These are phyloP conservation scores for Lydus trimaculatus DNA, from an alignment of 2,888 invertebrate species.

Conservation along the genomic window DNA sequence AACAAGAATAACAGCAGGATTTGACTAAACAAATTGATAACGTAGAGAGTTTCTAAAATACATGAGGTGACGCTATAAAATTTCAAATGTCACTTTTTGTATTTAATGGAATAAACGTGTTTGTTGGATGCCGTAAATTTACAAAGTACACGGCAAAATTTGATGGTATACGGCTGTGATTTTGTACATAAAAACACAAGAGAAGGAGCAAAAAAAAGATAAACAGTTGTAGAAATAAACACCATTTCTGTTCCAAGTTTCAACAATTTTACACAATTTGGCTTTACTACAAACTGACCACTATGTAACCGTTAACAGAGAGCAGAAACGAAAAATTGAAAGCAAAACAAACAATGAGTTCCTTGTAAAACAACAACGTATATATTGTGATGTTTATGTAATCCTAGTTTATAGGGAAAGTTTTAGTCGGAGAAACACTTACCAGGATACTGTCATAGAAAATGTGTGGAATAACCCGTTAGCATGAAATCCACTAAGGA, in stretches of 20 bases:
- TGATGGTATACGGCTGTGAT: not conserved
- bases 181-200: not conserved
- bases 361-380: not conserved
- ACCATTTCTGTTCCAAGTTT: not conserved
- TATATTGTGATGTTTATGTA: not conserved
- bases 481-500: not conserved
- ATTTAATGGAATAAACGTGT: constrained; percentile 17
- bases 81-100: constrained; percentile 6
- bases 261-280: constrained; percentile 2
- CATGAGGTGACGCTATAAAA: not conserved
- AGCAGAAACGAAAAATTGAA: not conserved
- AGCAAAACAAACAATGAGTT: not conserved
- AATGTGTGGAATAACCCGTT: not conserved
- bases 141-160: not conserved
- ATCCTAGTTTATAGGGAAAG: not conserved
- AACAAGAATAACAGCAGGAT: not conserved
- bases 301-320: not conserved
- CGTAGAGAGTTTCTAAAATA: not conserved
- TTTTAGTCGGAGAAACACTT: not conserved
- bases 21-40: not conserved
- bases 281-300: not conserved
- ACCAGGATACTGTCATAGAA: not conserved
- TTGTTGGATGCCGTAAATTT: constrained; percentile 13
- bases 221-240: constrained; percentile 15
- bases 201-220: not conserved